These are phyloP conservation scores for Semicossyphus pulcher DNA, from an alignment of 2,113 vertebrate genomes.

Conservation along the genomic window DNA sequence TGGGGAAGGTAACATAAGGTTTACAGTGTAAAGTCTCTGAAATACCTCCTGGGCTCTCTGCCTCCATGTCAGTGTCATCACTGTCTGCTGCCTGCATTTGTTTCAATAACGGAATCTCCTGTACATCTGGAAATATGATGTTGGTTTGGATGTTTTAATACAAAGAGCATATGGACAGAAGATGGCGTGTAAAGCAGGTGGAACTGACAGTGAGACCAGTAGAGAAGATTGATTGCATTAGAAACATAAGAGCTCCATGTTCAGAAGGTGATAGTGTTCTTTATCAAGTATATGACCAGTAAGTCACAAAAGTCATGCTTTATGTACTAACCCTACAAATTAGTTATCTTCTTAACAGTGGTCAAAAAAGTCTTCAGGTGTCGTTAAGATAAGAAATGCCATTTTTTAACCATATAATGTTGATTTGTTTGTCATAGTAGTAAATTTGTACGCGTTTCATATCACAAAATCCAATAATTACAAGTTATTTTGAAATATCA, in stretches of 20 bases:
- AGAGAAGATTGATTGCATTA: not conserved
- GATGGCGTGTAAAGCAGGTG: conserved; percentile 20
- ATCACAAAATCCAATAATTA: too few relatives aligned
- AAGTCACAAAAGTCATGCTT: not conserved
- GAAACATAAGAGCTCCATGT: not conserved
- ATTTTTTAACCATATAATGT: too few relatives aligned
- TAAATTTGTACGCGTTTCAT: too few relatives aligned
- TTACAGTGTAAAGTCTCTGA: conserved; percentile 60
- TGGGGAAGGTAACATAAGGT: conserved; percentile 41
- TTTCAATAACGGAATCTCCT: conserved; percentile 80
- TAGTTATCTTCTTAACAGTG: too few relatives aligned
- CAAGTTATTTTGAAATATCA: not conserved
- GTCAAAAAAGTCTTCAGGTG: too few relatives aligned
- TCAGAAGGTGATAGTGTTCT: not conserved
- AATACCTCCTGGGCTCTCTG: conserved; percentile 83
- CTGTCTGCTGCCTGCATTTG: conserved; percentile 76
- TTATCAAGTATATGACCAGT: not conserved
- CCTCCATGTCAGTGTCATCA: conserved; percentile 74
- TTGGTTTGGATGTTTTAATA: conserved; percentile 54
- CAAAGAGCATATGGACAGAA: conserved; percentile 35
- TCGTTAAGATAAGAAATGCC: too few relatives aligned
- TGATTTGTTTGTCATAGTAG: too few relatives aligned
- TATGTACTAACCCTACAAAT: too few relatives aligned
- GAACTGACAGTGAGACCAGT: conserved; percentile 8
- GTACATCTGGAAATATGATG: conserved; percentile 83